Conservation (phyloP, 2,797 vertebrate genomes). For the Sphenodon punctatus region DNA sequence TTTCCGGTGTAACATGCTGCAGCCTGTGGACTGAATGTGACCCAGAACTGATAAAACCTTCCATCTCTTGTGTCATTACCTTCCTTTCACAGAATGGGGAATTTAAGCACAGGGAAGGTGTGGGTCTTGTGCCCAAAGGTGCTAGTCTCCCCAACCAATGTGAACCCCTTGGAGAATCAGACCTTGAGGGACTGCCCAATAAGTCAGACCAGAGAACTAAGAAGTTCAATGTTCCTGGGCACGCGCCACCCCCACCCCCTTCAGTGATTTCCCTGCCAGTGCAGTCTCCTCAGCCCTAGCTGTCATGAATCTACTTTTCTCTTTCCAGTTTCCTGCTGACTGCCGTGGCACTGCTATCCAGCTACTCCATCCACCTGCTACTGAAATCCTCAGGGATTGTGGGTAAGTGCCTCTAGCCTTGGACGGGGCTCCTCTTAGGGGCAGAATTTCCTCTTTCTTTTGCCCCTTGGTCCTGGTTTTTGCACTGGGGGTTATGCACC, state of each 20-base stretch:
- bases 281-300: neutral
- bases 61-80: too few species aligned
- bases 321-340: conserved; percentile 89
- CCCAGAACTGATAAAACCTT: too few species aligned
- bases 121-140: too few species aligned
- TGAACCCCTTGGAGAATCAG: neutral
- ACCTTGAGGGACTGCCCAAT: neutral
- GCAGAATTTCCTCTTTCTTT: neutral
- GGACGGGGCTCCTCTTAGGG: fast-evolving
- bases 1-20: too few species aligned
- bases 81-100: too few species aligned
- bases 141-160: too few species aligned
- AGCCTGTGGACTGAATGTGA: too few species aligned
- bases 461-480: neutral
- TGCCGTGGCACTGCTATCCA: conserved; percentile 88
- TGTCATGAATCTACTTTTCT: neutral
- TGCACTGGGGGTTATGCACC: neutral
- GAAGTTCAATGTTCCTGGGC: too few species aligned
- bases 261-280: neutral
- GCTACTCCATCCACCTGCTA: conserved; percentile 94
- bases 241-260: too few species aligned
- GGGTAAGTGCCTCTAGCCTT: conserved; percentile 77
- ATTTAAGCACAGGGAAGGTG: too few species aligned
- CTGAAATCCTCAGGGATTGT: conserved; percentile 95
- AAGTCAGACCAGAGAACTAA: neutral